Evolutionary conservation across 2,888 invertebrate species (phyloP), one percentile per base, ranked within the genome.

Genomic region (Cartodere bifasciata): DNA sequence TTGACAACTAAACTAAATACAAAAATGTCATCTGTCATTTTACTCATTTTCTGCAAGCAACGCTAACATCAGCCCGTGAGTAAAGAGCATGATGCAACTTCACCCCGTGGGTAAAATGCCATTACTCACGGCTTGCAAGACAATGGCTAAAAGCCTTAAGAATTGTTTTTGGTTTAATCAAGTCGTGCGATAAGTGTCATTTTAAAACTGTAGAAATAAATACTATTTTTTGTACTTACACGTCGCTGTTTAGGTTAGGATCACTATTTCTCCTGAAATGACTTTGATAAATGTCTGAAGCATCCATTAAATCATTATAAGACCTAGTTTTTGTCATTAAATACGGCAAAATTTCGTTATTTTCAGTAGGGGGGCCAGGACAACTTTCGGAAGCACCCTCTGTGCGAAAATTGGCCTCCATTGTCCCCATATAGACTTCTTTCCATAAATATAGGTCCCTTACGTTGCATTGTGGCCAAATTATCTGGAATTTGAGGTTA

Each of bases 381-480:
- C 43, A 45, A 25, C 49, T 44, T 11, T 46, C 47, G 4, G 53
- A 45, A 39, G 58, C 56, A 25, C 50, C 52, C 27, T 53, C 52
- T 1, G 44, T 37, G 31, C 40, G 47, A 28, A 46, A 49, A 41
- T 53, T 50, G n/a, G 44, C 46, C 41, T 56, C 58, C 45, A 53
- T 43, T 2, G 58, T 57, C 28, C 81, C 82, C 46, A 84, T 67
- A 65, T 88, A 91, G 39, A 92, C 75, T 43, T 81, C 82, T 40
- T 74, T 69, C 92, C 92, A 94, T 45, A 91, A 66, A 33, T 68
- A 68, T 53, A 92, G 67, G 50, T 84, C 79, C 33, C 88, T 74
- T 31, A 90, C 78, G 55, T 83, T 81, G 59, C 74, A 83, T 43
- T 82, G 79, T 30, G 90, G 87, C 78, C 83, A 85, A 45, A 92